A percentile compares a stretch with the other conserved stretches of the same genome.
Evolutionary conservation across 2,113 vertebrate genomes (phyloP).

Genomic region (Anhinga rufa): DNA sequence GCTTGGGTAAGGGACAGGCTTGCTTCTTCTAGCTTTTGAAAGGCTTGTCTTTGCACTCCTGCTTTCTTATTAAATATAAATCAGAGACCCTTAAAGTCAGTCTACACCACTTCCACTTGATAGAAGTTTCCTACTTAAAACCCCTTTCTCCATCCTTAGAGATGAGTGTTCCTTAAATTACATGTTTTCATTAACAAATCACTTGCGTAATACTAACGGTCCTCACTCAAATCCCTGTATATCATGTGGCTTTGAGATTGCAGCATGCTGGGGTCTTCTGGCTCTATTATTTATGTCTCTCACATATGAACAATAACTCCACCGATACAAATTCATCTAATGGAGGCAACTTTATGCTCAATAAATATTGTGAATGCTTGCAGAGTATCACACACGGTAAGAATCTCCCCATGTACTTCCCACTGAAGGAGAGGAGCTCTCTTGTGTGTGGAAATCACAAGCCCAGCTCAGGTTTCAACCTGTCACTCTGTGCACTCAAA

Average conservation of each 20-base stretch:
- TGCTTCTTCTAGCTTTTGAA: neutral
- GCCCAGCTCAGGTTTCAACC: neutral
- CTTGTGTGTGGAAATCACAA: neutral
- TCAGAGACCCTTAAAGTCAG: neutral
- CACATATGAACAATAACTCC: neutral
- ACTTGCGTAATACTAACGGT: neutral
- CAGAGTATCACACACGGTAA: neutral
- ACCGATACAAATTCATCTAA: neutral
- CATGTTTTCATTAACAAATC: neutral
- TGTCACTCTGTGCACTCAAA: conserved; percentile 3
- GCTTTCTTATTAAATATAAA: neutral
- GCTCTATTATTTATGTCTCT: neutral
- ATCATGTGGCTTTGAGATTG: neutral
- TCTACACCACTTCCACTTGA: neutral
- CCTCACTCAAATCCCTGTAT: neutral
- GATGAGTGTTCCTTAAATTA: conserved; percentile 6
- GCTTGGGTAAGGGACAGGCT: neutral
- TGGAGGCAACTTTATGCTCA: neutral
- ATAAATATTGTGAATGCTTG: neutral
- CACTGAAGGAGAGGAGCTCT: neutral
- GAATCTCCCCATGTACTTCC: neutral
- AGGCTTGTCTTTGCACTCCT: neutral
- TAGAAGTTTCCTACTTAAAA: neutral
- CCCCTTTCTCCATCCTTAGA: neutral
- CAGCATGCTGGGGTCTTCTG: neutral